A percentile compares a stretch with the other conserved stretches of the same genome.
Conservation (phyloP, 2,113 vertebrate genomes). For the Podilymbus podiceps region DNA sequence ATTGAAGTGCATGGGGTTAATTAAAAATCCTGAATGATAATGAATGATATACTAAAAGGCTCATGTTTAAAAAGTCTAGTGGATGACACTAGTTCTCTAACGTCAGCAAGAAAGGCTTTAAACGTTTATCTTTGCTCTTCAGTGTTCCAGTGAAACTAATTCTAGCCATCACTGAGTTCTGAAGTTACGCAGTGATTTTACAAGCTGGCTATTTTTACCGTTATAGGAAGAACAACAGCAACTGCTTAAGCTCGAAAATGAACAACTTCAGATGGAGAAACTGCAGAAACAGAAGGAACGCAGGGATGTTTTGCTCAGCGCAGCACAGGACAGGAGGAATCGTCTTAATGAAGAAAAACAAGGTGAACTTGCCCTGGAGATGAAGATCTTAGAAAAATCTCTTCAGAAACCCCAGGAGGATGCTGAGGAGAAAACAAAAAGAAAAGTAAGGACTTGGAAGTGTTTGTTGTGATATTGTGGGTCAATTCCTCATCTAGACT, state of each 20-base stretch:
- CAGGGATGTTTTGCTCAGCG: conserved; percentile 67
- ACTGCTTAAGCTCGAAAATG: conserved; percentile 68
- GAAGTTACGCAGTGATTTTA: neutral
- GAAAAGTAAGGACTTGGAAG: conserved; percentile 74
- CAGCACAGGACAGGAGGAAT: conserved; percentile 74
- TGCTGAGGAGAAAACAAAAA: conserved; percentile 64
- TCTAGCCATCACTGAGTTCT: neutral
- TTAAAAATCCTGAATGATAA: neutral
- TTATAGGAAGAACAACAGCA: conserved; percentile 75
- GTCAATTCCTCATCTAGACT: neutral
- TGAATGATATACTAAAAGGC: neutral
- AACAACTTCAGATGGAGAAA: conserved; percentile 67
- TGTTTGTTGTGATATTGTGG: neutral
- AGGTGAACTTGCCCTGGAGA: conserved; percentile 78
- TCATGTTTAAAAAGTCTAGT: neutral
- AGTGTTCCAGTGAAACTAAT: neutral
- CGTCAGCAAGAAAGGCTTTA: neutral
- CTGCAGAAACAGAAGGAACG: conserved; percentile 51
- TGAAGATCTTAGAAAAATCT: conserved; percentile 74
- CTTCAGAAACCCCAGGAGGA: conserved; percentile 66
- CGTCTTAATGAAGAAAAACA: conserved; percentile 71
- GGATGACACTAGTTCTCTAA: neutral
- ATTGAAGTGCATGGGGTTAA: neutral
- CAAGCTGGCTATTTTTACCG: neutral
- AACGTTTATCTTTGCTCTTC: neutral